Evolutionary conservation across 2,888 invertebrate species (phyloP), one percentile per base, ranked within the genome.

Genomic region (Parelbella ahira): DNA sequence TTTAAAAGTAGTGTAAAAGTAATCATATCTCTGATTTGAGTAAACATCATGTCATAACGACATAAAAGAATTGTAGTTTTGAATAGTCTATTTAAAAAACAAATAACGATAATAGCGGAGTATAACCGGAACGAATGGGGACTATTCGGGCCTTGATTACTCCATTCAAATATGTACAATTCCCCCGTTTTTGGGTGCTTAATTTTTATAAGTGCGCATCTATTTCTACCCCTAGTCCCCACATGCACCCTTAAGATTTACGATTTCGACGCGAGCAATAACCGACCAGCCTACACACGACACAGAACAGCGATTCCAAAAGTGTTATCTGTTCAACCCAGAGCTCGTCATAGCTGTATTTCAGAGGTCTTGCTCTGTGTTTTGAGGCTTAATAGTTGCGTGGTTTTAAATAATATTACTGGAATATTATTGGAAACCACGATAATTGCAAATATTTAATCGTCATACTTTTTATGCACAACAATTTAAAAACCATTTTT

Each of bases 181-280:
- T 18, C 30, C 41, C 41, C 28, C 23, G 25, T 23, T 39, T 34
- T 42, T 23, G 11, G 34, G 15, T 62, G 56, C 70, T 77, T 79
- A 81, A 81, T 79, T 79, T 80, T 77, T 80, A 60, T 77, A 75
- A 81, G 77, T 77, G 78, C 72, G 68, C 73, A 74, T 80, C 73
- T 78, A 74, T 77, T 78, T 76, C 69, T 68, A 36, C 30, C 36
- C 36, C 24, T 36, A 51, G 28, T 12, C 58, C 66, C 74, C 15
- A 27, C 33, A 43, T 24, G 30, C 36, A 36, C 63, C 70, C 63
- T 60, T 54, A 81, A 81, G 81, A 81, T 83, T 82, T 81, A 82
- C 77, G 75, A 63, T 59, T 60, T 60, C 71, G 66, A 74, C 74
- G 76, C 72, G 70, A 66, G 74, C 78, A 78, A 79, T 81, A 80